Percentiles rank a stretch among this genome's conserved stretches.
Evolutionary conservation across 2,113 vertebrate species (phyloP).

Genomic region (Loxodonta africana): DNA sequence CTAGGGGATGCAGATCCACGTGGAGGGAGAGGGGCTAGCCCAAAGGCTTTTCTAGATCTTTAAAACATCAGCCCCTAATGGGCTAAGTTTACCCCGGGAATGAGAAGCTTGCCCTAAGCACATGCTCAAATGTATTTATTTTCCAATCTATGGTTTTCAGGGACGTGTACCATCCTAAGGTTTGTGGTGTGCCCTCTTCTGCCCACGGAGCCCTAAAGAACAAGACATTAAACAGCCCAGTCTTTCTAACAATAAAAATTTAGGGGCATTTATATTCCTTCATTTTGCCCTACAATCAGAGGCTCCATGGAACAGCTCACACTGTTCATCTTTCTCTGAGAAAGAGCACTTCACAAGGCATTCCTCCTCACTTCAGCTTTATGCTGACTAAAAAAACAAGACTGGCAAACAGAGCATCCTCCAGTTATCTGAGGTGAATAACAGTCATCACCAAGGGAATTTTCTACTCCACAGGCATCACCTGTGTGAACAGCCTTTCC

Average conservation of each 20-base stretch:
- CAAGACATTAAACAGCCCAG: neutral
- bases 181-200: neutral
- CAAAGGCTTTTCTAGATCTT: conserved; percentile 84
- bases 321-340: neutral
- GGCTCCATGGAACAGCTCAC: neutral
- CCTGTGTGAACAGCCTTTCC: neutral
- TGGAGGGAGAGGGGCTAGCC: conserved; percentile 71
- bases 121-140: conserved; percentile 77
- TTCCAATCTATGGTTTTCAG: conserved; percentile 82
- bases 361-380: conserved; percentile 14
- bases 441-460: neutral
- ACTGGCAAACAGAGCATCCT: neutral
- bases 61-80: conserved; percentile 84
- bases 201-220: neutral
- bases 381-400: conserved; percentile 22
- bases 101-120: conserved; percentile 76
- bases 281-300: neutral
- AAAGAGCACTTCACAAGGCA: conserved; percentile 18
- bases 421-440: neutral
- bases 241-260: neutral
- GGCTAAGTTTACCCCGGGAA: conserved; percentile 84
- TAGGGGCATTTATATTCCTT: neutral
- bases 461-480: neutral
- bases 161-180: conserved; percentile 66
- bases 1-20: conserved; percentile 66